Evolutionary conservation across 2,888 invertebrate species (phyloP).

Genomic region (Aricia artaxerxes): DNA sequence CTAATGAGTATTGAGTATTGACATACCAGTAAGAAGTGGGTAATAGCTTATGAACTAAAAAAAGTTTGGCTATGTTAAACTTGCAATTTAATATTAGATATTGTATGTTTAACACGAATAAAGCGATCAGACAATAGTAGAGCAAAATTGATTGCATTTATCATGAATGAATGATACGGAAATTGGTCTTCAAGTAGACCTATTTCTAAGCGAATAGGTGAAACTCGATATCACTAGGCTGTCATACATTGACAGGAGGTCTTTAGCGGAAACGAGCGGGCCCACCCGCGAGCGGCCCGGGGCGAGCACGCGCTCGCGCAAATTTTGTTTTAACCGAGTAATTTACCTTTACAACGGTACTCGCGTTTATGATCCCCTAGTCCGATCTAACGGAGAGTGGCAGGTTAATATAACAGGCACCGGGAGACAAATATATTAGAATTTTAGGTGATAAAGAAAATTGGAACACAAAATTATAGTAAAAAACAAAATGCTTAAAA

Average conservation of each 20-base stretch:
- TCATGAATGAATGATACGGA: neutral
- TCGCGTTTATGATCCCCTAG: slow-evolving; percentile 53
- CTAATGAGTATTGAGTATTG: neutral
- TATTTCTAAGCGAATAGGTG: slow-evolving; percentile 32
- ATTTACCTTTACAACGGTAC: slow-evolving; percentile 57
- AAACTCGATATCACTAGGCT: slow-evolving; percentile 49
- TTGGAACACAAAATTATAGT: neutral
- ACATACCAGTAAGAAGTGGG: neutral
- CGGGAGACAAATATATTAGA: neutral
- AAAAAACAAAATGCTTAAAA: neutral
- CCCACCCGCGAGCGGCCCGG: slow-evolving; percentile 69
- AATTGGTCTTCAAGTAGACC: neutral
- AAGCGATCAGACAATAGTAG: neutral
- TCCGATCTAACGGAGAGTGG: slow-evolving; percentile 45
- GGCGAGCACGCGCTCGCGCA: slow-evolving; percentile 67
- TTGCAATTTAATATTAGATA: neutral
- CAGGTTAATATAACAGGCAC: slow-evolving; percentile 32
- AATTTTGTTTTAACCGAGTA: slow-evolving; percentile 45
- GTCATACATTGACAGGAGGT: slow-evolving; percentile 59
- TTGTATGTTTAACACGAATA: neutral
- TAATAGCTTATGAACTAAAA: neutral
- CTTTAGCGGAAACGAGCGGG: slow-evolving; percentile 54
- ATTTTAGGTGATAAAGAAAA: neutral
- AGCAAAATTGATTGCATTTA: neutral
- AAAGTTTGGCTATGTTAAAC: neutral